A percentile compares a stretch with the other conserved stretches of the same genome.
Evolutionary conservation across 2,113 vertebrate genomes (phyloP).

Genomic region (Eupsittula cactorum): DNA sequence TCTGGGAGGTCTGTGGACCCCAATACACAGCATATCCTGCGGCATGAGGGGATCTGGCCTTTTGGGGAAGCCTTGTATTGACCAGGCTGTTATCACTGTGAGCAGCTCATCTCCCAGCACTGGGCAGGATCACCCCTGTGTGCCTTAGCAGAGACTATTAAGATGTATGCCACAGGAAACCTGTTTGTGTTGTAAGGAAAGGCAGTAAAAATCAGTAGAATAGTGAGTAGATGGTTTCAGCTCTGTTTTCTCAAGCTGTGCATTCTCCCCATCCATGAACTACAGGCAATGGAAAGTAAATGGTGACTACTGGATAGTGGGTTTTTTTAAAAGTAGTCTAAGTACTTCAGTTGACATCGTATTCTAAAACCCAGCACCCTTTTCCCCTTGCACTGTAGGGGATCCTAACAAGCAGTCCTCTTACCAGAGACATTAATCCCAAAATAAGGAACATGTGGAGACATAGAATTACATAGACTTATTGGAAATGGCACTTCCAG

Average conservation of each 20-base stretch:
- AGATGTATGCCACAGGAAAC: not conserved
- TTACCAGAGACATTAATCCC: not conserved
- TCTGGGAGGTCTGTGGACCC: not conserved
- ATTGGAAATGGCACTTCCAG: conserved; percentile 28
- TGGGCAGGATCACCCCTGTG: not conserved
- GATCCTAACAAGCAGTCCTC: not conserved
- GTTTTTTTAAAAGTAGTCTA: not conserved
- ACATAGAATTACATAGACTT: conserved; percentile 16
- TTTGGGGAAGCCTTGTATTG: not conserved
- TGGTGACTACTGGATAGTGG: not conserved
- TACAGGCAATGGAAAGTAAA: not conserved
- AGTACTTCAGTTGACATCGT: not conserved
- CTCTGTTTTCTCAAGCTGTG: not conserved
- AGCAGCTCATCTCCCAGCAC: not conserved
- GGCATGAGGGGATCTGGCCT: fast-evolving
- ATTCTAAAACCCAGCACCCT: not conserved
- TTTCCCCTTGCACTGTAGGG: not conserved
- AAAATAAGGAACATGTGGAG: conserved; percentile 3
- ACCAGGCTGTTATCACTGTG: not conserved
- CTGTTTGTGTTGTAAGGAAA: not conserved
- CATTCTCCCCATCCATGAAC: not conserved
- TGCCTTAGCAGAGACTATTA: not conserved
- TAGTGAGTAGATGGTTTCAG: not conserved
- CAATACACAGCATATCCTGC: fast-evolving
- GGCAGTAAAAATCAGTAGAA: not conserved